Evolutionary conservation across 2,113 vertebrate species (phyloP).

Genomic region (Noctilio leporinus): DNA sequence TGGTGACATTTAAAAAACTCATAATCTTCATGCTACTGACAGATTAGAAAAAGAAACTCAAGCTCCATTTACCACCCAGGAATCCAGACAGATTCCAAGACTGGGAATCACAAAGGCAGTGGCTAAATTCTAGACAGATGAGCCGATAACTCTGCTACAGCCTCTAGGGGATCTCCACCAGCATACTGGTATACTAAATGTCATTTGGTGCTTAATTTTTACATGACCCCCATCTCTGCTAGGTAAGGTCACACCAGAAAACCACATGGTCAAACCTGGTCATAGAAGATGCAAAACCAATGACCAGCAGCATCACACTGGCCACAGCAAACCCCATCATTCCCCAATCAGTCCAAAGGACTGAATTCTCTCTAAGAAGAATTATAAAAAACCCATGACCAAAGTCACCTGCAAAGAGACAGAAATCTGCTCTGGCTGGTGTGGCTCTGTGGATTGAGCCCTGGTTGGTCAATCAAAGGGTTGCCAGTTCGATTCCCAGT

Average conservation of each 20-base stretch:
- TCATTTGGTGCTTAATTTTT: not conserved
- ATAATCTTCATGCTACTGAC: not conserved
- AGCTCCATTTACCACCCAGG: not conserved
- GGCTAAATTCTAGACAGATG: conserved; percentile 14
- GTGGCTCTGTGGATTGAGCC: no score
- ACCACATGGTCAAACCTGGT: not conserved
- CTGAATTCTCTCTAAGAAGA: not conserved
- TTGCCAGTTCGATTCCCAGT: no score
- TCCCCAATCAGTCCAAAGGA: not conserved
- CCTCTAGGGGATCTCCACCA: not conserved
- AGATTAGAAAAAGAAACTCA: conserved; percentile 1
- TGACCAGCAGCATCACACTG: not conserved
- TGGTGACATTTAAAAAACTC: not conserved
- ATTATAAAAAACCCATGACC: conserved; percentile 2
- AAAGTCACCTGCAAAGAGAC: not conserved
- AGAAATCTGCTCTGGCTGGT: no score
- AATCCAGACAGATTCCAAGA: not conserved
- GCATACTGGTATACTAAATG: not conserved
- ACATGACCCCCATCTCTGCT: not conserved
- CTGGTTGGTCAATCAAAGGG: no score
- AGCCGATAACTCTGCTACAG: not conserved
- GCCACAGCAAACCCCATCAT: not conserved
- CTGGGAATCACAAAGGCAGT: not conserved
- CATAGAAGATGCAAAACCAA: not conserved
- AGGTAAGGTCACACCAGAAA: not conserved